These are phyloP conservation scores for Lycaon pictus DNA, from an alignment of 2,113 vertebrate genomes.

Conservation along the genomic window DNA sequence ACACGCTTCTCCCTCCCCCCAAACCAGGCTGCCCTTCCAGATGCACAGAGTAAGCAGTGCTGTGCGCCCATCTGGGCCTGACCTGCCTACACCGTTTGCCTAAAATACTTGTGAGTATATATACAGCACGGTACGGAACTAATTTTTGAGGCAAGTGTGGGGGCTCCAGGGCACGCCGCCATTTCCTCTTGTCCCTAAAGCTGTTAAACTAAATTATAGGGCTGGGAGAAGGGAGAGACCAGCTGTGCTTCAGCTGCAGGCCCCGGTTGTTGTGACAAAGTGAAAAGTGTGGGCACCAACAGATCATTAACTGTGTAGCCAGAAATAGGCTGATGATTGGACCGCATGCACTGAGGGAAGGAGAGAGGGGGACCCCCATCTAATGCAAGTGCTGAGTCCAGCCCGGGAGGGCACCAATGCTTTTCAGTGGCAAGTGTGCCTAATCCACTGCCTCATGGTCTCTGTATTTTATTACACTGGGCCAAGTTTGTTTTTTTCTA, in stretches of 20 bases:
- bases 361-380: slow-evolving; percentile 29
- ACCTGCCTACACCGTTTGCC: slow-evolving; percentile 69
- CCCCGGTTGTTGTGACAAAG: slow-evolving; percentile 82
- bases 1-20: too few species aligned
- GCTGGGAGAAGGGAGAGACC: slow-evolving; percentile 68
- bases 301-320: slow-evolving; percentile 80
- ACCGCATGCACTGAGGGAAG: slow-evolving; percentile 40
- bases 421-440: not conserved
- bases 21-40: not conserved
- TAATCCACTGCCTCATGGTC: not conserved
- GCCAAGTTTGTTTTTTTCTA: not conserved
- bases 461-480: not conserved
- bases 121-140: slow-evolving; percentile 61
- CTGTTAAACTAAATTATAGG: slow-evolving; percentile 88
- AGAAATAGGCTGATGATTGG: slow-evolving; percentile 83
- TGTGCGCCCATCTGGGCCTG: not conserved
- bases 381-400: slow-evolving; percentile 50
- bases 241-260: slow-evolving; percentile 86
- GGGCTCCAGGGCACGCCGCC: slow-evolving; percentile 77
- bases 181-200: slow-evolving; percentile 85
- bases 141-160: slow-evolving; percentile 76
- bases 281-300: slow-evolving; percentile 80
- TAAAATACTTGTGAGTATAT: slow-evolving; percentile 74
- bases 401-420: slow-evolving; percentile 45
- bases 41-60: not conserved